These are phyloP conservation scores for Eurystomus gularis DNA, from an alignment of 2,113 vertebrate species.

Conservation along the genomic window DNA sequence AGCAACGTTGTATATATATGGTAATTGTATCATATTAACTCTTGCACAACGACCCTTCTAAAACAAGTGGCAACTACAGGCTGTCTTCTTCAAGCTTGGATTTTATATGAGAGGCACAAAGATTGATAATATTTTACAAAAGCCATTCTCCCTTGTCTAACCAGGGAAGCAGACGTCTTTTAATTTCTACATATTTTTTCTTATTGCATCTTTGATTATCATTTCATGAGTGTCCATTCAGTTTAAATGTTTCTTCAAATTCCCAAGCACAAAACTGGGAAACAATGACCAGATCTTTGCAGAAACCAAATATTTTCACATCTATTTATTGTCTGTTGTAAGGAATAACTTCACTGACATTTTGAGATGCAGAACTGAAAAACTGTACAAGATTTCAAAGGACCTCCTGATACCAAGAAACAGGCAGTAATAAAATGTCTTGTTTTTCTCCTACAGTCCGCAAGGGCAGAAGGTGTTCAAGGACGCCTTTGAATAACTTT, in stretches of 20 bases:
- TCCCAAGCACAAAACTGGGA: neutral
- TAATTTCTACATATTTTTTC: neutral
- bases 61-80: neutral
- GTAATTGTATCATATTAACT: neutral
- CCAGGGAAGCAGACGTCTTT: neutral
- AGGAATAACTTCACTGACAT: neutral
- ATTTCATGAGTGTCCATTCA: neutral
- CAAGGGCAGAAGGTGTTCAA: neutral
- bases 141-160: neutral
- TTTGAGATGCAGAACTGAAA: neutral
- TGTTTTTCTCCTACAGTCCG: neutral
- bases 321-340: neutral
- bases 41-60: neutral
- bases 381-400: neutral
- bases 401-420: neutral
- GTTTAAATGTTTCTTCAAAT: neutral
- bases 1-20: accelerated
- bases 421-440: neutral
- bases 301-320: neutral
- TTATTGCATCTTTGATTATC: neutral
- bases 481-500: neutral
- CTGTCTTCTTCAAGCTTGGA: neutral
- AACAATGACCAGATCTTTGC: neutral
- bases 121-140: neutral
- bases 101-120: neutral